phyloP scores from a whole-genome alignment of 2,113 vertebrate species.

The Centropristis striata region DNA sequence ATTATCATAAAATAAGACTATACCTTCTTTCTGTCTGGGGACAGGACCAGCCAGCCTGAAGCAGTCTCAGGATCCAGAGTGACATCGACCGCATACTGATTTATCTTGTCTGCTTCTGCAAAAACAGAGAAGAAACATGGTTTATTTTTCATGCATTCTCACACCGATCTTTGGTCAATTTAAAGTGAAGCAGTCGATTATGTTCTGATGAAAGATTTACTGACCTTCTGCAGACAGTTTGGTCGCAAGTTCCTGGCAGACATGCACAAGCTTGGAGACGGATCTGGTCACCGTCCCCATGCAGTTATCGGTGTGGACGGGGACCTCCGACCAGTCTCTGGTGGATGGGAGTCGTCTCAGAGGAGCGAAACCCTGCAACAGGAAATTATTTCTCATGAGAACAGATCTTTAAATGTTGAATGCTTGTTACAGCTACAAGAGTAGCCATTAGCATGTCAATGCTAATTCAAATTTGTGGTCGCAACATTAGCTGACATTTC shows the following conservation, averaged over 20 bases:
- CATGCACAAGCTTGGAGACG: conserved; percentile 43
- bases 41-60: conserved; percentile 70
- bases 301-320: conserved; percentile 26
- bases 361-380: conserved; percentile 48
- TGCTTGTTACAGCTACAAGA: too few species aligned
- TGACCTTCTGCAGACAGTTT: conserved; percentile 53
- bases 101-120: conserved; percentile 50
- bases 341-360: conserved; percentile 13
- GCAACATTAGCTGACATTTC: too few species aligned
- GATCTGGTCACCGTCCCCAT: conserved; percentile 34
- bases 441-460: too few species aligned
- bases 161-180: too few species aligned
- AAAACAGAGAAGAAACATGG: neutral
- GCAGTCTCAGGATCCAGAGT: conserved; percentile 76
- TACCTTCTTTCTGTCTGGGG: conserved; percentile 68
- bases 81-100: conserved; percentile 67
- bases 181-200: too few species aligned
- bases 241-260: conserved; percentile 29
- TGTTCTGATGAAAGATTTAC: neutral
- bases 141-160: too few species aligned
- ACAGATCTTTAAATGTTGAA: too few species aligned
- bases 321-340: conserved; percentile 62
- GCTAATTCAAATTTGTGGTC: too few species aligned
- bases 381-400: too few species aligned
- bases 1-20: too few species aligned